Base-by-base conservation (phyloP, 2,888 invertebrate species). In the Rhamnusium bicolor region DNA sequence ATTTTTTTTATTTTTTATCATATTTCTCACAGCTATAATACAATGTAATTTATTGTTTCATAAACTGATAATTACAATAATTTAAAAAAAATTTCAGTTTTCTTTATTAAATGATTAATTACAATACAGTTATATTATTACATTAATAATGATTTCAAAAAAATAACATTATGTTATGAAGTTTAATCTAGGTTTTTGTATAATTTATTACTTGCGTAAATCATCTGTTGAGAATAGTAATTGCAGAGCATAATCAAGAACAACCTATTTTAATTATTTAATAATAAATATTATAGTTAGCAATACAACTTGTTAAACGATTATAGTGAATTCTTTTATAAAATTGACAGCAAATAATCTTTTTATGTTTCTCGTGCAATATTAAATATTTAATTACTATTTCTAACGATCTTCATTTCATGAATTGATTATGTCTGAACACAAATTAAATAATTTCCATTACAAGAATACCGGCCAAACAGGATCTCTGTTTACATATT, bases 361-460 rank as follows among this genome's bases (percentile, higher is more conserved):
- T 47, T 51, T 65, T 65, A 65, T 40, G 65, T 19, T 53, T 53
- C 65, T 53, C 65, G 65, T 65, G 65, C 53, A 12, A 29, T 65
- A 53, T 65, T 51, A 65, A 32, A 40, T 16, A 40, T 19, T 1
- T 27, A 16, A 61, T 61, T n/a, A 6, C 10, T 21, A 61, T 7
- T 7, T n/a, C 5, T 27, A 10, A 21, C 12, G 27, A 7, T 47
- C 29, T 63, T 16, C 27, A 51, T 49, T 24, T 27, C 46, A 51
- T 32, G 10, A 18, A 18, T 19, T 32, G n/a, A n/a, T n/a, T n/a
- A n/a, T 32, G 16, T 5, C 7, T 18, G 18, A 18, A 24, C 24
- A 1, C 8, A 40, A n/a, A 32, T 16, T 32, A 58, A 32, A 16
- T 32, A 32, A 32, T 29, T 58, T 58, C 58, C 58, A 32, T 32